Percentiles rank a stretch among this genome's conserved stretches.
Conservation (phyloP, 2,888 invertebrate genomes). For the Tuta absoluta region DNA sequence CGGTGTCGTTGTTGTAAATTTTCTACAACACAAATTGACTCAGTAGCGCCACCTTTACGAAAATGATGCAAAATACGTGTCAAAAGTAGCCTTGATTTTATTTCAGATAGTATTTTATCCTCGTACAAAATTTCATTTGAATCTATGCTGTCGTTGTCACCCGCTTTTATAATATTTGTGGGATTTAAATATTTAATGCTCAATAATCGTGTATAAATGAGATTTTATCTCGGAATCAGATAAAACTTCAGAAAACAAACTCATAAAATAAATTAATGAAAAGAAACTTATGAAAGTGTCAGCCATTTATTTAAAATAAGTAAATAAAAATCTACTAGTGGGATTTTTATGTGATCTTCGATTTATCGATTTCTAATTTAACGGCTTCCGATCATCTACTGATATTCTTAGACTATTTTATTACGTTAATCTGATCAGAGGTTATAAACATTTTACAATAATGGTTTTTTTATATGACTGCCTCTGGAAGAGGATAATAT, state of each 20-base stretch:
- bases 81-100: too few relatives aligned
- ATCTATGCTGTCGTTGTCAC: too few relatives aligned
- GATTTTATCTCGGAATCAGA: conserved; percentile 17
- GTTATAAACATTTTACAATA: conserved; percentile 6
- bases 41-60: too few relatives aligned
- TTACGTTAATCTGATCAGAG: conserved; percentile 34
- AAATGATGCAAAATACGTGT: too few relatives aligned
- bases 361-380: conserved; percentile 34
- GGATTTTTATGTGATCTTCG: conserved; percentile 25
- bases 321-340: conserved; percentile 27
- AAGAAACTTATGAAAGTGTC: background rate
- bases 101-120: too few relatives aligned
- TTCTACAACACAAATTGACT: too few relatives aligned
- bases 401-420: conserved; percentile 39
- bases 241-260: conserved; percentile 25
- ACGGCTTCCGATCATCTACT: conserved; percentile 31
- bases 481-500: too few relatives aligned
- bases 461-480: too few relatives aligned
- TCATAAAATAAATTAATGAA: conserved; percentile 3
- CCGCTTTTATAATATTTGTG: too few relatives aligned
- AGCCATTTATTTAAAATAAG: conserved; percentile 24
- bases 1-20: too few relatives aligned
- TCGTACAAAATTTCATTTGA: too few relatives aligned
- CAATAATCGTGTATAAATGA: background rate
- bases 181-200: background rate